Evolutionary conservation across 1,140 invertebrate genomes (phyloP).

Genomic region (Eumaeus atala): DNA sequence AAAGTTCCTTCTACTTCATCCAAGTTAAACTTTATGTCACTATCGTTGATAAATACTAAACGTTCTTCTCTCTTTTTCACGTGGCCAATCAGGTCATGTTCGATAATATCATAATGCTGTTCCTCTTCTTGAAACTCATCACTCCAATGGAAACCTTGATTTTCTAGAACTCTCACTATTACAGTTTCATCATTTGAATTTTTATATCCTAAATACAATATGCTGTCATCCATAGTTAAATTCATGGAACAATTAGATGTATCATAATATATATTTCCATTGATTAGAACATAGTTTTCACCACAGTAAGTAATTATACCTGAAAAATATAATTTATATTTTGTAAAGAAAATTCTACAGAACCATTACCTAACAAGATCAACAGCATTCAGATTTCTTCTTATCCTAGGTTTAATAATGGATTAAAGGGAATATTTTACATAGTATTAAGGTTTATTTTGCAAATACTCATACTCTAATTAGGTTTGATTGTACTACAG

Average conservation of each 20-base stretch:
- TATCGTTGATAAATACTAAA: conserved; percentile 70
- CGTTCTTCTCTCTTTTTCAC: conserved; percentile 70
- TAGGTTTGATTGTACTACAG: too few relatives aligned
- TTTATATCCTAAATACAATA: conserved; percentile 57
- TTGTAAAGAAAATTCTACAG: background rate
- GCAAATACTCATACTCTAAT: too few relatives aligned
- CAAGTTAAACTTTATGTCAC: conserved; percentile 71
- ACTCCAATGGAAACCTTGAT: conserved; percentile 49
- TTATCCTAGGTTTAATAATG: too few relatives aligned
- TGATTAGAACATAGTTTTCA: conserved; percentile 50
- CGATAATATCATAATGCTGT: conserved; percentile 57
- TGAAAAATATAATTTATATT: conserved; percentile 31
- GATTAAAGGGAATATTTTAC: too few relatives aligned
- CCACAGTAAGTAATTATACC: conserved; percentile 49
- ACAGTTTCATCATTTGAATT: conserved; percentile 38
- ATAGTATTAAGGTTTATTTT: too few relatives aligned
- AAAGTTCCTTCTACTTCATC: conserved; percentile 71
- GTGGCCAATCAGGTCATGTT: conserved; percentile 71
- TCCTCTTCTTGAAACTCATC: conserved; percentile 46
- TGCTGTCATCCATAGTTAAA: conserved; percentile 49
- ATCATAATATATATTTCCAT: conserved; percentile 54
- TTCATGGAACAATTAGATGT: conserved; percentile 32
- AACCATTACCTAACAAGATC: too few relatives aligned
- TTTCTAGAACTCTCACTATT: conserved; percentile 54
- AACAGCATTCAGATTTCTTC: too few relatives aligned